Base-by-base conservation (phyloP, 2,888 invertebrate species). In the Nysson spinosus region DNA sequence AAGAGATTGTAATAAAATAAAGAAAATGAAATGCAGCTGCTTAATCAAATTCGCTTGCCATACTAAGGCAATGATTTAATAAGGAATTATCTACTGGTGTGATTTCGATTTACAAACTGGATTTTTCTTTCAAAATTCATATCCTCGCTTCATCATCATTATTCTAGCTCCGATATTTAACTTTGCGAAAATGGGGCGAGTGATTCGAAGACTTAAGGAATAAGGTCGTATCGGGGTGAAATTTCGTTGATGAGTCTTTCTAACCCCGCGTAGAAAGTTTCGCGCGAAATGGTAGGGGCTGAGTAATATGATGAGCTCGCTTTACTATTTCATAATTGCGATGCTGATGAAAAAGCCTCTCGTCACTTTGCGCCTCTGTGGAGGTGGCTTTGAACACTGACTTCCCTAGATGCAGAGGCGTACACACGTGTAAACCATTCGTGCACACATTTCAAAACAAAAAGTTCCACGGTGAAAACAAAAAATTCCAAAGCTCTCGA, bases 311-410 rank as follows among this genome's bases (percentile, higher is more conserved):
- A 52, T 55, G 61, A 61, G 64, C 49, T 47, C 22, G 60, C 58
- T 42, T 57, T 65, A 50, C 62, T 66, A 63, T 66, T 72, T 74
- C 74, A 74, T 72, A 72, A 74, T 74, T 74, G 70, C 52, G 56
- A 73, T 9, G 52, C 35, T 39, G 52, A 68, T 51, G 64, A 54
- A 58, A 70, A 69, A 70, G 56, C 43, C 50, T 35, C 56, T 32
- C 55, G 68, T 61, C 51, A 55, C 60, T 68, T 66, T 65, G 37
- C 47, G n/a, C 12, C 19, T 43, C 20, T 43, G 46, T 26, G 46
- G 22, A 30, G 19, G 43, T 24, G 44, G 24, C 64, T 66, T 51
- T 57, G 65, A 65, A 50, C 55, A 11, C 5, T 20, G n/a, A 4
- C 19, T 17, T 20, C 6, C 11, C 6, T n/a, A n/a, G n/a, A n/a